phyloP scores from a whole-genome alignment of 1,140 invertebrate genomes.

The Drosophila navojoa region DNA sequence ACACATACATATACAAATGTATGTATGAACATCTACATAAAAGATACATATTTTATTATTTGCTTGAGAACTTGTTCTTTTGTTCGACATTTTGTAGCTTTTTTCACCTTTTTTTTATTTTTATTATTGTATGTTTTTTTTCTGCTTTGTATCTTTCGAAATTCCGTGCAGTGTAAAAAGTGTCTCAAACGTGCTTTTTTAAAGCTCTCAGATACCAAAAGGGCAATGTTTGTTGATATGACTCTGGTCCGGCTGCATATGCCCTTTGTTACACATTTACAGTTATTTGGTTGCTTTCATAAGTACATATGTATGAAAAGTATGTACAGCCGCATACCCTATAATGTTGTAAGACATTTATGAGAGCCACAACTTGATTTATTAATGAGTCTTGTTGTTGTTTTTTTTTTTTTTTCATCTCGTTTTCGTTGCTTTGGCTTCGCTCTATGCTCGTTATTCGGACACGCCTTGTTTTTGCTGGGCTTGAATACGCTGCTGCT shows the following conservation, averaged over 20 bases:
- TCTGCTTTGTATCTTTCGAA: conserved; percentile 6
- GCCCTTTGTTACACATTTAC: conserved; percentile 11
- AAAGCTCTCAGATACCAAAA: conserved; percentile 1
- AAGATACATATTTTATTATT: conserved; percentile 58
- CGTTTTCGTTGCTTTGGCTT: background rate
- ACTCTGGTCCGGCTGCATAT: background rate
- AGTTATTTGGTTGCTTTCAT: background rate
- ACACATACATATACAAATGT: background rate
- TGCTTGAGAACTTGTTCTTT: conserved; percentile 76
- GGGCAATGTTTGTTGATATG: conserved; percentile 11
- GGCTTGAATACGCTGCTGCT: background rate
- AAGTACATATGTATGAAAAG: background rate
- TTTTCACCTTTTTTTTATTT: conserved; percentile 28
- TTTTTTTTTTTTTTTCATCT: background rate
- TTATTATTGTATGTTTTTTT: background rate
- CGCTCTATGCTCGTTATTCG: background rate
- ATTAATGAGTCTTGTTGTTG: background rate
- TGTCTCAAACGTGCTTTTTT: conserved; percentile 25
- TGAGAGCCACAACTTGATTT: background rate
- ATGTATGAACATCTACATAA: conserved; percentile 2
- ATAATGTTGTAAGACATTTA: background rate
- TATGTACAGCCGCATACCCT: background rate
- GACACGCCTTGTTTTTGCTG: background rate
- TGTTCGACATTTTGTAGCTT: conserved; percentile 45
- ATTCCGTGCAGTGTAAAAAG: conserved; percentile 21